Evolutionary conservation across 1,140 invertebrate species (phyloP), one percentile per base, ranked within the genome.

Genomic region (Hypsibius dujardini): DNA sequence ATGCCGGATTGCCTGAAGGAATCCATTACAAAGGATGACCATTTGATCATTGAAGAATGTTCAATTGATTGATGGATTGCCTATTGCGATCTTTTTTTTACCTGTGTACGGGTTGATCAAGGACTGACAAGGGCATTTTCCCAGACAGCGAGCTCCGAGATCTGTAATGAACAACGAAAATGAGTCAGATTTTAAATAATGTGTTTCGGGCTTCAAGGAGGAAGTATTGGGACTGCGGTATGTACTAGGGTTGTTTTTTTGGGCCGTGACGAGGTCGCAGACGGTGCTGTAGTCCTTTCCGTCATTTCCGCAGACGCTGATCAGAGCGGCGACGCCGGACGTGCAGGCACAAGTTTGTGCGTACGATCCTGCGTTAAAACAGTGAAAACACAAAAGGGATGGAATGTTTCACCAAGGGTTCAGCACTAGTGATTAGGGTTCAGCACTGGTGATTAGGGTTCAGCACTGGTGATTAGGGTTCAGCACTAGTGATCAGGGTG

Each of bases 91-190:
- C 7, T 56, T 56, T 7, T 56, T 56, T n/a, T 56, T 56, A 56
- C 50, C 50, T 7, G 7, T 56, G 50, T 56, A 56, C 50, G 50
- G 50, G 50, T n/a, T 56, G 7, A 56, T 12, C n/a, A n/a, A 56
- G n/a, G 50, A 12, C 50, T 56, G 50, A n/a, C 50, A 56, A n/a
- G 50, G 50, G n/a, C 50, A 56, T 56, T n/a, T n/a, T 7, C 50
- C 50, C 50, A 56, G n/a, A 56, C 50, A 56, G 50, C 50, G 50
- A n/a, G n/a, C 50, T 56, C 50, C 50, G 50, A 56, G 50, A 56
- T 56, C 50, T 56, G 50, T 56, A 7, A 56, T 12, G 50, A n/a
- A 7, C 7, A 56, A 7, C 50, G 7, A 56, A 56, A 56, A n/a
- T 56, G n/a, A 12, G 50, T 56, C 7, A 56, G n/a, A n/a, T 56